Base-by-base conservation (phyloP, 2,113 vertebrate genomes). In the Lathamus discolor region DNA sequence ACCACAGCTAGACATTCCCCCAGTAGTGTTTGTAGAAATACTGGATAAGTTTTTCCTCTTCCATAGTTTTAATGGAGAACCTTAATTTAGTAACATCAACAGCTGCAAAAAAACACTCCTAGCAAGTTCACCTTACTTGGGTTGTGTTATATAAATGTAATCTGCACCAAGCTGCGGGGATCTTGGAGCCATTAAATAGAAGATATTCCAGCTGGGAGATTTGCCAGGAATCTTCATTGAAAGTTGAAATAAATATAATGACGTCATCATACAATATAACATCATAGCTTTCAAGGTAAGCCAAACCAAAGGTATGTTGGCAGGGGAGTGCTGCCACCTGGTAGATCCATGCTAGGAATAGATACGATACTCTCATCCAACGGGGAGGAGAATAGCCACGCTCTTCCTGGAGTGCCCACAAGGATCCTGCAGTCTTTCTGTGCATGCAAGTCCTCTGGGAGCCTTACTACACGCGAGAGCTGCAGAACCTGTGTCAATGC, bases 241-340 rank as follows among this genome's bases (percentile, higher is more conserved):
- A 90, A 95, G 89, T 73, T 85, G 91, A 96, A 97, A 96, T 94
- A 88, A 95, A 95, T 96, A 91, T 49, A 75, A 92, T 97, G 95
- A 97, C 18, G 4, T 97, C 96, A 97, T 69, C 93, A 93, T 96
- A 69, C 88, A 95, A 90, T 88, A 70, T 91, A 96, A 93, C 96
- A 96, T 97, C 96, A 93, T 39, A 27, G 83, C 94, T 95, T 94
- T 96, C 94, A 94, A 89, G 94, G 93, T 86, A 57, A 96, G 93
- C 96, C 97, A 96, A 97, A 94, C 96, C 96, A 96, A 93, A 94
- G 95, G 80, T 87, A 96, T 95, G 88, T 73, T 97, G 96, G 97
- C 96, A 95, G 93, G 68, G 85, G 22, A 90, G 25, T 37, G 91
- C 61, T 95, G 77, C 96, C 94, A 91, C 97, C 96, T 94, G 95